Conservation (phyloP, 2,113 vertebrate genomes). For the Lonchura striata region DNA sequence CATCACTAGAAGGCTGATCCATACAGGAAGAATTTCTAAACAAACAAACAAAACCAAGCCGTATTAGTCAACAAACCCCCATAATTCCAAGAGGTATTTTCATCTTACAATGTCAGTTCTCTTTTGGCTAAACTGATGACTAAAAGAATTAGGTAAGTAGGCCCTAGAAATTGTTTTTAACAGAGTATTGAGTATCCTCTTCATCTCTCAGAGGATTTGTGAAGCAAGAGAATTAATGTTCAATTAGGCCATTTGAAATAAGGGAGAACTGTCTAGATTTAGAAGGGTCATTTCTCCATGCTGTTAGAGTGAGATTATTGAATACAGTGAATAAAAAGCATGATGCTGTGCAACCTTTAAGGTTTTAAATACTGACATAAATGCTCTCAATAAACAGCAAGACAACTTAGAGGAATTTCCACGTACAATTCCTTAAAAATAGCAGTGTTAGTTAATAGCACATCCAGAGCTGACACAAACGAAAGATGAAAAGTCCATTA, state of each 20-base stretch:
- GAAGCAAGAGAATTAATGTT: background rate
- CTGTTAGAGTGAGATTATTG: background rate
- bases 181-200: background rate
- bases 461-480: background rate
- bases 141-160: background rate
- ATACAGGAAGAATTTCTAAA: slow-evolving; percentile 31
- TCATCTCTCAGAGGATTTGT: background rate
- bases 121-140: background rate
- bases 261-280: background rate
- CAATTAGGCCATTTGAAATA: background rate
- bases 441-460: background rate
- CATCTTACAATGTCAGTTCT: background rate
- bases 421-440: background rate
- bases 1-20: slow-evolving; percentile 72
- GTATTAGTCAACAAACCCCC: background rate
- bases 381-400: background rate
- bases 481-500: background rate
- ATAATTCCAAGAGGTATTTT: background rate
- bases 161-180: background rate
- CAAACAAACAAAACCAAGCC: slow-evolving; percentile 5
- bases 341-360: background rate
- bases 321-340: background rate
- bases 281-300: background rate
- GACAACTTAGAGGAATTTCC: background rate
- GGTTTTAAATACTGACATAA: background rate